A percentile compares a stretch with the other conserved stretches of the same genome.
Evolutionary conservation across 2,797 vertebrate genomes (phyloP).

Genomic region (Perdix hodgsoniae): DNA sequence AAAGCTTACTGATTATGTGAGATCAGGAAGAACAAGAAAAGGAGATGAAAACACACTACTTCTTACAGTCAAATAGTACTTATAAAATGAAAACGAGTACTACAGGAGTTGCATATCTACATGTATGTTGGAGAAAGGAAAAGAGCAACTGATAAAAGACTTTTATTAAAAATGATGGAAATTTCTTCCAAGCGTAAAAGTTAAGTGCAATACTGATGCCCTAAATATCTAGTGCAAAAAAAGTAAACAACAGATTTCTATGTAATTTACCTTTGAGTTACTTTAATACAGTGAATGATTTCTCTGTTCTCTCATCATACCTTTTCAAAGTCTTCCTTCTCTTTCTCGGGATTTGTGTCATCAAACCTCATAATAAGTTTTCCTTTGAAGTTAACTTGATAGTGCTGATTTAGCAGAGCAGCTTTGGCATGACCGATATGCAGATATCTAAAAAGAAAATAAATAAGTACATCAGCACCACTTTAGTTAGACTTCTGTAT

Average conservation of each 20-base stretch:
- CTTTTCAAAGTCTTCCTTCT: slow-evolving; percentile 99
- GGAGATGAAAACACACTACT: background rate
- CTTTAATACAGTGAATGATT: slow-evolving; percentile 7
- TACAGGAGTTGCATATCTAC: background rate
- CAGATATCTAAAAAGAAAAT: slow-evolving; percentile 86
- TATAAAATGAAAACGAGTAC: background rate
- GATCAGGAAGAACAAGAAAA: background rate
- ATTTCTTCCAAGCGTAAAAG: background rate
- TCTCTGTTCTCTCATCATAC: slow-evolving; percentile 76
- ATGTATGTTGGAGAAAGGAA: background rate
- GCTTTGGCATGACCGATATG: slow-evolving; percentile 99
- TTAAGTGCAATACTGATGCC: background rate
- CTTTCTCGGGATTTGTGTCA: slow-evolving; percentile 99
- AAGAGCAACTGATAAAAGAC: background rate
- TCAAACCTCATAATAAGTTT: slow-evolving; percentile 99
- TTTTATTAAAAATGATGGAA: background rate
- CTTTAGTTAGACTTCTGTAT: background rate
- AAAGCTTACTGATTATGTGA: background rate
- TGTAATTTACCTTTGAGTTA: slow-evolving; percentile 5
- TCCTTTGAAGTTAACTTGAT: slow-evolving; percentile 97
- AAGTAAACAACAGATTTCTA: background rate
- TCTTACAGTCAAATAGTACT: background rate
- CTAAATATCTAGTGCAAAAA: background rate
- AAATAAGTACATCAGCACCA: background rate
- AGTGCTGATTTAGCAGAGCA: slow-evolving; percentile 97